phyloP scores from a whole-genome alignment of 1,140 invertebrate species.

The Bombus breviceps region DNA sequence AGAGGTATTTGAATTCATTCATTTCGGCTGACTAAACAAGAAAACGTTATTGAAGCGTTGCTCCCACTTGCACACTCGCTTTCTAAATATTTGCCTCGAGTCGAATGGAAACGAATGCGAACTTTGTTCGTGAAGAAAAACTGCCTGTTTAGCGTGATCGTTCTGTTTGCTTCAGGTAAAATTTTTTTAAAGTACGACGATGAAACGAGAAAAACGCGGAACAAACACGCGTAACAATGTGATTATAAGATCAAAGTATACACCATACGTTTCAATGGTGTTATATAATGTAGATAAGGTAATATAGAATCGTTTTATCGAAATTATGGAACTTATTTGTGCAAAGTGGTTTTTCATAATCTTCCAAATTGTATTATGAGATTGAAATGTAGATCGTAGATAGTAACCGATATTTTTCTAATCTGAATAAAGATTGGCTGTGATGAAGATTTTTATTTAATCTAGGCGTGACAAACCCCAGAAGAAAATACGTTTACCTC shows the following conservation, averaged over 20 bases:
- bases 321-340: too few relatives aligned
- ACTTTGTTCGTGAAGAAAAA: neutral
- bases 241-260: neutral
- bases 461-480: too few relatives aligned
- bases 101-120: neutral
- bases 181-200: neutral
- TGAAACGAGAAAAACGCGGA: neutral
- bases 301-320: too few relatives aligned
- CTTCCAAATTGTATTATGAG: neutral
- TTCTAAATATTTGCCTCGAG: neutral
- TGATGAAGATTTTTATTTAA: too few relatives aligned
- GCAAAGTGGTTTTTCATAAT: neutral
- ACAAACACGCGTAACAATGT: neutral
- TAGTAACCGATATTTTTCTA: too few relatives aligned
- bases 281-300: too few relatives aligned
- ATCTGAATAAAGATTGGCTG: too few relatives aligned
- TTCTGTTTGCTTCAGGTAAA: neutral
- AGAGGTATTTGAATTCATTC: slow-evolving; percentile 41
- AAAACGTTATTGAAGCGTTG: slow-evolving; percentile 1
- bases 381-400: too few relatives aligned
- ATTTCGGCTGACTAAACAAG: slow-evolving; percentile 13
- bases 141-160: neutral
- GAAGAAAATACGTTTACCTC: too few relatives aligned
- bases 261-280: neutral
- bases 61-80: neutral